Evolutionary conservation across 2,113 vertebrate species (phyloP), one percentile per base, ranked within the genome.

Genomic region (Phasianus colchicus): DNA sequence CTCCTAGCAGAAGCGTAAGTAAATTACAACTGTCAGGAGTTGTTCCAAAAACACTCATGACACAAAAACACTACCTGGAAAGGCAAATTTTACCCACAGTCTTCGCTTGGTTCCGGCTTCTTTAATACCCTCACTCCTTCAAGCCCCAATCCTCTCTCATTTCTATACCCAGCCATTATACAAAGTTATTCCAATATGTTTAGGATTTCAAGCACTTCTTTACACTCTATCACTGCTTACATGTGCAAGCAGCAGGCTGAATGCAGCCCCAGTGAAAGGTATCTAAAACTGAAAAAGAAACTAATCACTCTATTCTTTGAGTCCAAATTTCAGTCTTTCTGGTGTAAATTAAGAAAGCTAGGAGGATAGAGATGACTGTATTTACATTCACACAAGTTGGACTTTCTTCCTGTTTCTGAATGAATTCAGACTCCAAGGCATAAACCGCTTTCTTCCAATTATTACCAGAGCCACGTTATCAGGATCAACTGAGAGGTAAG

Each of bases 41-140:
- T 74, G 61, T 71, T 79, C 42, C 22, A 89, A 86, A 90, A 81
- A 7, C 10, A 76, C 38, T 36, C n/a, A n/a, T n/a, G n/a, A n/a
- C n/a, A n/a, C n/a, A n/a, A n/a, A n/a, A n/a, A n/a, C n/a, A n/a
- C n/a, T 55, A 45, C 18, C 30, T 36, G 22, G 63, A 11, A 80
- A 74, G 9, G 60, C 10, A 54, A 79, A 50, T 60, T 30, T 74
- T 63, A 88, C 17, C 45, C 58, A 20, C 36, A 78, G 36, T 19
- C n/a, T 75, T 78, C 5, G 15, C n/a, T 20, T 15, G 6, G 6
- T 6, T 73, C 11, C 55, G 29, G 32, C 38, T 64, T 25, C 38
- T 64, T 64, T 64, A 65, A 57, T 13, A 40, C 0, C 3, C 38
- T 8, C 5, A 4, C 10, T 7, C 5, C 30, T 64, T 64, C 0